Evolutionary conservation across 1,140 invertebrate species (phyloP).

Genomic region (Papilio polytes): DNA sequence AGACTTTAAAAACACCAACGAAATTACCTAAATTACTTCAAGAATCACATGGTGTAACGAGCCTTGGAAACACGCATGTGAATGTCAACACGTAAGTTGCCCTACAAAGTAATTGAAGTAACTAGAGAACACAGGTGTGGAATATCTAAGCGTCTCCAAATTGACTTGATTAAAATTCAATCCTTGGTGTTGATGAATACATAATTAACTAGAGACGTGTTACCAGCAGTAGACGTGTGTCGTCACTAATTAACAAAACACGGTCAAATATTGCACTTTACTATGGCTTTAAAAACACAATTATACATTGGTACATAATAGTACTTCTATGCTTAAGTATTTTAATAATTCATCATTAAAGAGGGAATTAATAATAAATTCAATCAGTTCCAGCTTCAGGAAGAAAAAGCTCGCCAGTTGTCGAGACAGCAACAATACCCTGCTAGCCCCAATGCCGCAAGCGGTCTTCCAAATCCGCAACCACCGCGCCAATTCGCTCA

Average conservation of each 20-base stretch:
- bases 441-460: constrained; percentile 51
- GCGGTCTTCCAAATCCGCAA: constrained; percentile 57
- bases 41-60: not conserved
- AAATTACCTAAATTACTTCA: not conserved
- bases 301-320: not conserved
- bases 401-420: constrained; percentile 65
- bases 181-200: constrained; percentile 11
- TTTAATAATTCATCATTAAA: no score
- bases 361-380: not conserved
- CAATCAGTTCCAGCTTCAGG: constrained; percentile 69
- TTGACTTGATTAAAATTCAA: constrained; percentile 32
- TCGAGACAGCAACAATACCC: constrained; percentile 69
- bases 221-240: not conserved
- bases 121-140: not conserved
- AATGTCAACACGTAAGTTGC: constrained; percentile 10
- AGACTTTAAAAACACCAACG: not conserved
- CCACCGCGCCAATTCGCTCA: constrained; percentile 65
- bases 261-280: not conserved
- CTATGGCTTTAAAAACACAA: not conserved
- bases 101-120: constrained; percentile 18
- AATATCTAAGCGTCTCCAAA: constrained; percentile 3
- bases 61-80: not conserved
- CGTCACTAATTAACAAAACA: constrained; percentile 26
- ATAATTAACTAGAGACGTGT: constrained; percentile 13
- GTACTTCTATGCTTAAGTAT: no score